Evolutionary conservation across 2,797 vertebrate species (phyloP).

Genomic region (Neostethus bicornis): DNA sequence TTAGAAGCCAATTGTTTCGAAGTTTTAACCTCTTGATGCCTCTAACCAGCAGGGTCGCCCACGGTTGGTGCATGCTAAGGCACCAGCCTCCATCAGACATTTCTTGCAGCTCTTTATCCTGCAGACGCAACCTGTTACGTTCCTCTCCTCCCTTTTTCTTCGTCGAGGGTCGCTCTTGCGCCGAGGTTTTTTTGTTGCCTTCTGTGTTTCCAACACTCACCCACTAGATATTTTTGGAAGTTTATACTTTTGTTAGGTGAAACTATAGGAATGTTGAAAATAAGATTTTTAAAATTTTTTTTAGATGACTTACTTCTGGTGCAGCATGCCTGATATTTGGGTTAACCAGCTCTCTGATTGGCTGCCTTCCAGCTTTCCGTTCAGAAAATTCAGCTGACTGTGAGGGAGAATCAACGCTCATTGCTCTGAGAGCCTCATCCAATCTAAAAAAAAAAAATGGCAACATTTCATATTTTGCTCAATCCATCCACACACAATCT

Average conservation of each 20-base stretch:
- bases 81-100: constrained; percentile 94
- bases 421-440: constrained; percentile 87
- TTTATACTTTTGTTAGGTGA: background rate
- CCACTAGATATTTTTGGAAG: constrained; percentile 83
- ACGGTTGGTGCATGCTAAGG: constrained; percentile 97
- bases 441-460: too few species aligned
- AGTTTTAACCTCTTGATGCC: constrained; percentile 88
- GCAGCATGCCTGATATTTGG: constrained; percentile 86
- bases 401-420: constrained; percentile 74
- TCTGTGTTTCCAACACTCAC: constrained; percentile 83
- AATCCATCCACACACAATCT: too few species aligned
- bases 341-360: constrained; percentile 86
- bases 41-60: constrained; percentile 91
- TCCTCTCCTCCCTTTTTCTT: constrained; percentile 53
- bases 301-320: constrained; percentile 82
- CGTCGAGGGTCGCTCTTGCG: constrained; percentile 11
- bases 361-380: constrained; percentile 54
- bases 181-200: constrained; percentile 53
- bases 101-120: constrained; percentile 95
- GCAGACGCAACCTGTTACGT: constrained; percentile 85
- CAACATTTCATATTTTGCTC: too few species aligned
- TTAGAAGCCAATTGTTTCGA: background rate
- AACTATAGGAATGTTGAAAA: background rate
- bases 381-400: constrained; percentile 52
- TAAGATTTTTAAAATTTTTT: background rate